phyloP scores from a whole-genome alignment of 1,140 invertebrate species.

The Drosophila bocqueti region DNA sequence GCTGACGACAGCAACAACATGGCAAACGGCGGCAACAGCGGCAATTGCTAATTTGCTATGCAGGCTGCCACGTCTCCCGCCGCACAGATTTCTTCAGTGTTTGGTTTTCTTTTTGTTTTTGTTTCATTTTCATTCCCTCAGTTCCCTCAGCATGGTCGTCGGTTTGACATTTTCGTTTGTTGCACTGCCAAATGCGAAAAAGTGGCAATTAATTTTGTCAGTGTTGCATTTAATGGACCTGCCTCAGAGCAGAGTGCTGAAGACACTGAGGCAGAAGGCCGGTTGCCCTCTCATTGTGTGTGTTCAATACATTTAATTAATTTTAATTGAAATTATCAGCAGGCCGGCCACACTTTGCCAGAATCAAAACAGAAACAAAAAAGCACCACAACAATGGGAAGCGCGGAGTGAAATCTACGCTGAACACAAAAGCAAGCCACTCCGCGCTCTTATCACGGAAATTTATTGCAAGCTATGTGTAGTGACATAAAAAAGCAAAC shows the following conservation, averaged over 20 bases:
- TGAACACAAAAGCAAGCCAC: constrained; percentile 19
- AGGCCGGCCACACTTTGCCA: constrained; percentile 33
- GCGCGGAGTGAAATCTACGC: constrained; percentile 19
- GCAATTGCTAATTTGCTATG: constrained; percentile 80
- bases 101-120: constrained; percentile 40
- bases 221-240: constrained; percentile 80
- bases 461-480: constrained; percentile 39
- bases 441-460: constrained; percentile 43
- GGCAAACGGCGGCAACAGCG: constrained; percentile 26
- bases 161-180: constrained; percentile 80
- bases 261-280: background rate
- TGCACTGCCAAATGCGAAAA: constrained; percentile 80
- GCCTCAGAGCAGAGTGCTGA: constrained; percentile 5
- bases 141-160: constrained; percentile 26
- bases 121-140: constrained; percentile 20
- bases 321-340: constrained; percentile 75
- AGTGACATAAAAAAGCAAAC: constrained; percentile 25
- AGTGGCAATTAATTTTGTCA: constrained; percentile 82
- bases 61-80: constrained; percentile 34
- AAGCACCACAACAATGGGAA: constrained; percentile 15
- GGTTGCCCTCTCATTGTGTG: constrained; percentile 6
- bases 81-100: background rate
- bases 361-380: constrained; percentile 14
- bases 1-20: constrained; percentile 52
- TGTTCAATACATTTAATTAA: constrained; percentile 63